These are phyloP conservation scores for Caretta caretta DNA, from an alignment of 2,113 vertebrate genomes.

Conservation along the genomic window DNA sequence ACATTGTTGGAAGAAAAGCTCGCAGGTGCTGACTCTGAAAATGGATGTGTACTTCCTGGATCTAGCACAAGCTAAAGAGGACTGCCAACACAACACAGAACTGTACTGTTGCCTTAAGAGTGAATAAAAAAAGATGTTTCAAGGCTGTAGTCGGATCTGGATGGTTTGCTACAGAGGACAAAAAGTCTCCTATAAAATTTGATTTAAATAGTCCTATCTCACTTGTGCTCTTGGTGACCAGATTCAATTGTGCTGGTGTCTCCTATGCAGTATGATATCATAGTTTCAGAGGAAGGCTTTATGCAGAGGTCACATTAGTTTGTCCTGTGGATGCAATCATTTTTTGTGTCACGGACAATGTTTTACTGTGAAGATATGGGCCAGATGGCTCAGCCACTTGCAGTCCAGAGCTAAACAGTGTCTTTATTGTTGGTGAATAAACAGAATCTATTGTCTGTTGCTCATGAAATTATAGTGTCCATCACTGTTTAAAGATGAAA, in stretches of 20 bases:
- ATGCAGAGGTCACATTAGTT: constrained; percentile 85
- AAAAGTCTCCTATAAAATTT: constrained; percentile 85
- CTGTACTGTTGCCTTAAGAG: constrained; percentile 81
- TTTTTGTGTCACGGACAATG: constrained; percentile 89
- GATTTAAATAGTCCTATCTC: constrained; percentile 87
- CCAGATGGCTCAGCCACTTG: constrained; percentile 88
- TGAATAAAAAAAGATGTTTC: constrained; percentile 87
- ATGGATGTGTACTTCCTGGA: constrained; percentile 80
- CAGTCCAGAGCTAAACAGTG: constrained; percentile 82
- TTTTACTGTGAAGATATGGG: constrained; percentile 88
- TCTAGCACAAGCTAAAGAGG: constrained; percentile 58
- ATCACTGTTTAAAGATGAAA: constrained; percentile 82
- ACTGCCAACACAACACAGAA: constrained; percentile 79
- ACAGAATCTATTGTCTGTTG: constrained; percentile 83
- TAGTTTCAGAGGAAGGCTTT: constrained; percentile 89
- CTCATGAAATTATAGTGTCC: constrained; percentile 85
- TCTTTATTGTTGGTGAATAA: constrained; percentile 83
- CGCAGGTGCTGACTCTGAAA: constrained; percentile 81
- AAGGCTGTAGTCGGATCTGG: constrained; percentile 84
- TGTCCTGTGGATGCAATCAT: constrained; percentile 88
- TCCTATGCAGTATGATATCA: constrained; percentile 87
- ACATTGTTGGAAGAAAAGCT: constrained; percentile 70
- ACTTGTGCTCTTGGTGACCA: constrained; percentile 85
- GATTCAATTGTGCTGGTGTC: constrained; percentile 88
- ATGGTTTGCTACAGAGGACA: constrained; percentile 83